phyloP scores from a whole-genome alignment of 1,140 invertebrate species.

The Aphis gossypii region DNA sequence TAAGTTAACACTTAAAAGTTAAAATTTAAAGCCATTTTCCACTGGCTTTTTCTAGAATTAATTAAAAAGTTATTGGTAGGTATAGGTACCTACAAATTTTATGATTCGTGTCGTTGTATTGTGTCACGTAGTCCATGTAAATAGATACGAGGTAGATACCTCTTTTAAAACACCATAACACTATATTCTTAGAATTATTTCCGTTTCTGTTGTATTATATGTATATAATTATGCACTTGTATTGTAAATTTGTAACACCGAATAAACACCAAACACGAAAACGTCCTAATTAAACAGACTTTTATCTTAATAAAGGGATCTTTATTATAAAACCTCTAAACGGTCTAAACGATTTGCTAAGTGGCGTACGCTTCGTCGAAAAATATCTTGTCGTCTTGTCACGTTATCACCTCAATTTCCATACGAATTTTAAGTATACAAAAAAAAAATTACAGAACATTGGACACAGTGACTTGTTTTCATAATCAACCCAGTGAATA shows the following conservation, averaged over 20 bases:
- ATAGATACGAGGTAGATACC: not conserved
- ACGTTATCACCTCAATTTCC: conserved; percentile 38
- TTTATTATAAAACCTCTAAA: conserved; percentile 28
- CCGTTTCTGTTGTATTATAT: not conserved
- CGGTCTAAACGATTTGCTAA: conserved; percentile 49
- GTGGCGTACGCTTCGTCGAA: conserved; percentile 27
- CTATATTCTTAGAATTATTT: conserved; percentile 24
- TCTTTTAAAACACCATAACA: not conserved
- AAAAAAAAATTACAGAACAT: not conserved
- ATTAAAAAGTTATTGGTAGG: conserved; percentile 9
- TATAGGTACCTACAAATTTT: not conserved
- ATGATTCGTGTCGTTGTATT: conserved; percentile 11
- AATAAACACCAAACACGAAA: conserved; percentile 7
- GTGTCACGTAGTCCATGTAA: not conserved
- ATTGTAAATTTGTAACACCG: conserved; percentile 11
- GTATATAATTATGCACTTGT: conserved; percentile 18
- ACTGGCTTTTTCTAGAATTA: not conserved
- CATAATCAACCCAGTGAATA: conserved; percentile 41
- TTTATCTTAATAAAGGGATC: conserved; percentile 44
- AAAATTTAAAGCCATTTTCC: not conserved
- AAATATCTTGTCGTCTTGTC: conserved; percentile 26
- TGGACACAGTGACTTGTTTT: not conserved
- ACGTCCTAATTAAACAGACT: conserved; percentile 40
- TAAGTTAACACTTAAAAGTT: not conserved
- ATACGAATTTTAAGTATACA: conserved; percentile 35